Evolutionary conservation across 2,888 invertebrate species (phyloP).

Genomic region (Anorthoa munda): DNA sequence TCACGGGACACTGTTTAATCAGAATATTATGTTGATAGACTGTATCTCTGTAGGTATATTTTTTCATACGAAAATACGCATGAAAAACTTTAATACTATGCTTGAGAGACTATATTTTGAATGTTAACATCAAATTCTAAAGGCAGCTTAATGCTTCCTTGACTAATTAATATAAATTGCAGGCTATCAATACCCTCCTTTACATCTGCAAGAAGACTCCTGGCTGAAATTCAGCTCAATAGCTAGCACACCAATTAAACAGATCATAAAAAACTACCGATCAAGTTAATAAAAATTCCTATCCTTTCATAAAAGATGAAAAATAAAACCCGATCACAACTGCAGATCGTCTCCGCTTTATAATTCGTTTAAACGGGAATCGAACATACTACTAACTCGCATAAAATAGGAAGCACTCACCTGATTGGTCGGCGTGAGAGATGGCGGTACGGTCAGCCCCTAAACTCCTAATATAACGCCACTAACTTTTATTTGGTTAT

Average conservation of each 20-base stretch:
- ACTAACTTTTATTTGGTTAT: conserved; percentile 65
- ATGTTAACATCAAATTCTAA: not conserved
- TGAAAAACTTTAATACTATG: too few species aligned
- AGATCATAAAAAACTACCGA: conserved; percentile 26
- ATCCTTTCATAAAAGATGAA: conserved; percentile 9
- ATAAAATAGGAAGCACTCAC: conserved; percentile 80
- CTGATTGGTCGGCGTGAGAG: conserved; percentile 75
- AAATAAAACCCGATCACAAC: conserved; percentile 32
- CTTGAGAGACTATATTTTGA: not conserved
- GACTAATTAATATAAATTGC: not conserved
- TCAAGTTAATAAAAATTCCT: conserved; percentile 43
- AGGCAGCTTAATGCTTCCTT: not conserved
- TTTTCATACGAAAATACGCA: too few species aligned
- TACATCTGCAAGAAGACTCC: not conserved
- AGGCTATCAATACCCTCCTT: not conserved
- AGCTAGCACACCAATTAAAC: conserved; percentile 18
- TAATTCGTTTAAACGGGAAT: conserved; percentile 69
- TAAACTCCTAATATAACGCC: conserved; percentile 51
- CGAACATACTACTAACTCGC: conserved; percentile 69
- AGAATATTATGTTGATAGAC: not conserved
- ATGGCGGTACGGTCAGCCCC: conserved; percentile 59
- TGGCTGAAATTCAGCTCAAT: not conserved
- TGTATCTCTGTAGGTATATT: too few species aligned
- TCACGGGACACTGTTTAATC: too few species aligned
- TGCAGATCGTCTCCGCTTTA: conserved; percentile 41